phyloP scores from a whole-genome alignment of 1,140 invertebrate species.

The Caenorhabditis elegans region DNA sequence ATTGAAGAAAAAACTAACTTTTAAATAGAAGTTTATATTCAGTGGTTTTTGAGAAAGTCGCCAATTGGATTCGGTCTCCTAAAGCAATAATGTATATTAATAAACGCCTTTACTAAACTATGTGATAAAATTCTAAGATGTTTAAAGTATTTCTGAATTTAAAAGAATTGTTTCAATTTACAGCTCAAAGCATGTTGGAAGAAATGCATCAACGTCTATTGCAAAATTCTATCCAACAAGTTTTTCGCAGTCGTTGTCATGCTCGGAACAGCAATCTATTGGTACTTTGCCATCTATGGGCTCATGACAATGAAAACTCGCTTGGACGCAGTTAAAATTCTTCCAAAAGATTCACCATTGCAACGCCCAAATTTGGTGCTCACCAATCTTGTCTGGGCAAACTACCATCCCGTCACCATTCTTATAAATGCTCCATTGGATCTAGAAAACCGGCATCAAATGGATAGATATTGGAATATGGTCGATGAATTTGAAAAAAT shows the following conservation, averaged over 20 bases:
- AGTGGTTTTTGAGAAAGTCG: too few species aligned
- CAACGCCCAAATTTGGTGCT: constrained; percentile 55
- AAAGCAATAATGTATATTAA: too few species aligned
- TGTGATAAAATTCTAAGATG: too few species aligned
- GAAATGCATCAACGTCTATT: not conserved
- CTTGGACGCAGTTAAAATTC: constrained; percentile 60
- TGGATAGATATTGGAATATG: constrained; percentile 51
- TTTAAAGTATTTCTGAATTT: too few species aligned
- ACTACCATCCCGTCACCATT: constrained; percentile 64
- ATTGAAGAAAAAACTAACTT: too few species aligned
- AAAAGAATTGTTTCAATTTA: not conserved
- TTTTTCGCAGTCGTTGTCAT: not conserved
- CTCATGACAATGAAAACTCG: constrained; percentile 53
- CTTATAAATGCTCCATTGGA: constrained; percentile 58
- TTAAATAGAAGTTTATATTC: too few species aligned
- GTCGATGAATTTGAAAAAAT: constrained; percentile 61
- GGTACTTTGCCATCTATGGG: constrained; percentile 39
- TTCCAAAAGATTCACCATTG: constrained; percentile 58
- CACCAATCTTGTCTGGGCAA: constrained; percentile 58
- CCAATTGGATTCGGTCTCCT: too few species aligned
- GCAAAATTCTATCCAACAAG: not conserved
- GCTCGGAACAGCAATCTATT: not conserved
- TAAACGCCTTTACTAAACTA: too few species aligned
- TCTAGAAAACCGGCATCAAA: constrained; percentile 47
- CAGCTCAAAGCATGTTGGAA: not conserved